Evolutionary conservation across 2,113 vertebrate species (phyloP).

Genomic region (Proteles cristata): DNA sequence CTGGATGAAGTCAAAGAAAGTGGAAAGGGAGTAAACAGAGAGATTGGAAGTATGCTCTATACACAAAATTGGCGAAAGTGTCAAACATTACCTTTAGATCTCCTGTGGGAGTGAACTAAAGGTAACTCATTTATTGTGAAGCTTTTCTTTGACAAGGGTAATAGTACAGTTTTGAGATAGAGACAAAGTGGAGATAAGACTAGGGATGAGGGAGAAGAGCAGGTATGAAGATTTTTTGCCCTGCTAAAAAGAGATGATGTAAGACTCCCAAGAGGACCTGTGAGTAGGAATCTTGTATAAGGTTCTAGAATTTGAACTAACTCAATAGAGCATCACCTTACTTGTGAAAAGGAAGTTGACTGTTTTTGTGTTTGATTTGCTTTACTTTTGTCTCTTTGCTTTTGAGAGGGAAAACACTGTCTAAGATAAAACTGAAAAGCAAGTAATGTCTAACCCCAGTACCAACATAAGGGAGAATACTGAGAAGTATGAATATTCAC

Average conservation of each 20-base stretch:
- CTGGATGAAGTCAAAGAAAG: not conserved
- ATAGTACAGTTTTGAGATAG: not conserved
- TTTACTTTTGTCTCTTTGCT: not conserved
- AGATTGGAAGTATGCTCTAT: not conserved
- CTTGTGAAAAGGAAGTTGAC: not conserved
- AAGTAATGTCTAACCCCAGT: not conserved
- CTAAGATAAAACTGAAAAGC: not conserved
- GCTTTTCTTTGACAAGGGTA: not conserved
- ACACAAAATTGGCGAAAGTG: not conserved
- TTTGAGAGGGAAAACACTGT: not conserved
- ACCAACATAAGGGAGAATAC: not conserved
- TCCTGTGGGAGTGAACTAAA: not conserved
- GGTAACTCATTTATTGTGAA: not conserved
- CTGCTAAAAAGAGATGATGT: not conserved
- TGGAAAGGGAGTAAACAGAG: not conserved
- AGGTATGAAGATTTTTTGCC: not conserved
- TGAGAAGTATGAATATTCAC: not conserved
- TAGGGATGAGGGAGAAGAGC: not conserved
- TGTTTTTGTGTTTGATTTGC: not conserved
- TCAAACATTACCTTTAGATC: not conserved
- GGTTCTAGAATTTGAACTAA: not conserved
- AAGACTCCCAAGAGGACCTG: not conserved
- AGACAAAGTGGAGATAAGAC: not conserved
- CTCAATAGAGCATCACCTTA: not conserved
- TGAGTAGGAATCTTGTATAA: too few species aligned